Conservation (phyloP, 2,797 vertebrate genomes). For the Eulemur coronatus region DNA sequence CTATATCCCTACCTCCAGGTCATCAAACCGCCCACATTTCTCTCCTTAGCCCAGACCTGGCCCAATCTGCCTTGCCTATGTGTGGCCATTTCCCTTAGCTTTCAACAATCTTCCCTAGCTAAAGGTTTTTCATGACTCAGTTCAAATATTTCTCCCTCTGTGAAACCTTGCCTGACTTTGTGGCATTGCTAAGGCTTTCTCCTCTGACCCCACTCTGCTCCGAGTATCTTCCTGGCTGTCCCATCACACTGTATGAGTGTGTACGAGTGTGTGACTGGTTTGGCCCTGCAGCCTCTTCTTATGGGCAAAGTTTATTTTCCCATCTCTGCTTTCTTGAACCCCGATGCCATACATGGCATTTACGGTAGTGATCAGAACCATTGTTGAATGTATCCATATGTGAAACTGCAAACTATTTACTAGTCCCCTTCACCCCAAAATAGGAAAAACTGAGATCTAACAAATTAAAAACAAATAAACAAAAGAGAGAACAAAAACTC, state of each 20-base stretch:
- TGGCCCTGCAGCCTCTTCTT: neutral
- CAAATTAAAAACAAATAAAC: neutral
- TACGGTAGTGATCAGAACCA: neutral
- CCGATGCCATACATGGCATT: neutral
- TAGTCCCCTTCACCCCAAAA: neutral
- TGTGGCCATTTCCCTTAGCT: neutral
- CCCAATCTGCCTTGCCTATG: neutral
- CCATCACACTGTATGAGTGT: no score
- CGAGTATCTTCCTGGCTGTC: no score
- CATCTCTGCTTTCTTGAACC: neutral
- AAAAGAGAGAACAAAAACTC: neutral
- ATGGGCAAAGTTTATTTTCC: neutral
- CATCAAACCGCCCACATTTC: neutral
- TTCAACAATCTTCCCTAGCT: neutral
- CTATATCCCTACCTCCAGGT: neutral
- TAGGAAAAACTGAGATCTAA: constrained; percentile 36
- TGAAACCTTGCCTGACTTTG: neutral
- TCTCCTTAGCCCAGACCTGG: neutral
- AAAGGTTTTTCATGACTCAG: neutral
- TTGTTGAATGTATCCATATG: neutral
- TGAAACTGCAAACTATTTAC: constrained; percentile 28
- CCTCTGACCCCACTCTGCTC: neutral
- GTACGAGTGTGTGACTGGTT: neutral
- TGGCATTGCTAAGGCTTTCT: neutral
- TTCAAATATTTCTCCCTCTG: neutral